Percentiles rank a stretch among this genome's conserved stretches.
Conservation (phyloP, 2,113 vertebrate species). For the Pluvialis apricaria region DNA sequence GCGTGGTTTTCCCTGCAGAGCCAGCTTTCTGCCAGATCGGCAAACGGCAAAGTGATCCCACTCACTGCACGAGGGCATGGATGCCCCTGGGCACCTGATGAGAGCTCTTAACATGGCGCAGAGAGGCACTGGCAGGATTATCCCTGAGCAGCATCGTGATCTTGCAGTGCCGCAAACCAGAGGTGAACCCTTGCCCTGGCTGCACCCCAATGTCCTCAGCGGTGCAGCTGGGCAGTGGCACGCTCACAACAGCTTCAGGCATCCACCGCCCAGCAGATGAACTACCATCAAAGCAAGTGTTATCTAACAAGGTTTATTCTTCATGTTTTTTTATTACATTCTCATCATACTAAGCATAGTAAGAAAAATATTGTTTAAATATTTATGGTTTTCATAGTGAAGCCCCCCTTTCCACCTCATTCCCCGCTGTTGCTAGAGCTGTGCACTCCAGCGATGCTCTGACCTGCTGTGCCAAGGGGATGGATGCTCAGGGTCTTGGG, state of each 20-base stretch:
- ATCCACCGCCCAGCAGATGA: neutral
- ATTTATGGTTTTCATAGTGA: neutral
- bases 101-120: neutral
- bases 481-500: neutral
- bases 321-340: neutral
- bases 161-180: neutral
- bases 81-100: neutral
- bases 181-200: neutral
- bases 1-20: neutral
- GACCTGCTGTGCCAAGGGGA: neutral
- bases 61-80: fast-evolving
- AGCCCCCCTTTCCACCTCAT: neutral
- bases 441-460: neutral
- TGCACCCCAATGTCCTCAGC: neutral
- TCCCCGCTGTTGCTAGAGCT: neutral
- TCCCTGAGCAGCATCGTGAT: neutral
- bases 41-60: fast-evolving
- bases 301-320: neutral
- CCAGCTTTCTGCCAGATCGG: neutral
- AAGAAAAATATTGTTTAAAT: slow-evolving; percentile 20
- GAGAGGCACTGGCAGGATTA: neutral
- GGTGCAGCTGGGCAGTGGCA: fast-evolving
- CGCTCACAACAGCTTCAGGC: neutral
- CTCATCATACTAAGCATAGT: neutral
- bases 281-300: neutral